Base-by-base conservation (phyloP, 2,797 vertebrate species). In the Pteronotus mesoamericanus region DNA sequence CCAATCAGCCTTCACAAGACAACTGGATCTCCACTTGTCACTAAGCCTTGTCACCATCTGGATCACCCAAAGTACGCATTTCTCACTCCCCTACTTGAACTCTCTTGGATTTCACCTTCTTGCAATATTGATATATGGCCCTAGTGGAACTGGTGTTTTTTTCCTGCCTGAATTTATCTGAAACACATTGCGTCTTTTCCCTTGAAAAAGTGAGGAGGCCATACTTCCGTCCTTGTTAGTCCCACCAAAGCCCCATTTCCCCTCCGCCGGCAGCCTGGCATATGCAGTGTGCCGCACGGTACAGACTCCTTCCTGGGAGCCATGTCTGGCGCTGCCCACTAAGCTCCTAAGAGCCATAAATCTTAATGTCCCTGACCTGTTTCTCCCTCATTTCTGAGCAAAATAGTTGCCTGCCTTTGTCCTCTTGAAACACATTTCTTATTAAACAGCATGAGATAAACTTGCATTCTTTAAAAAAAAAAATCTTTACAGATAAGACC, bases 331-430 rank as follows among this genome's bases (percentile, higher is more conserved):
- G 42, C 19, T 46, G 22, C 37, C 64, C 61, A 61, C 51, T n/a
- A 46, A 21, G 72, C 66, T 66, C 32, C 91, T 2, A 37, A 78
- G 14, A 57, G 2, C 15, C 18, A 4, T 15, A 1, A 51, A 66
- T 57, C 61, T 84, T 72, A 46, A 77, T 89, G 37, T 0, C 15
- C 34, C 42, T 69, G 4, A 75, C 86, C 32, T n/a, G 4, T 55
- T 84, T 94, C 42, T 57, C 15, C 24, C 42, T 71, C 79, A 69
- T 24, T 80, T 37, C 14, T 75, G 94, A 69, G 42, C 14, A 87
- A 93, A 95, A 29, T n/a, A 12, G 64, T 55, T 86, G 83, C 46
- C 21, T 93, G 57, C 19, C 74, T 90, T 85, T 82, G 29, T 79
- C 42, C 86, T 90, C 55, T 8, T 69, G n/a, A 87, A 92, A 42